Evolutionary conservation across 2,888 invertebrate genomes (phyloP).

Genomic region (Rotaria macrura): DNA sequence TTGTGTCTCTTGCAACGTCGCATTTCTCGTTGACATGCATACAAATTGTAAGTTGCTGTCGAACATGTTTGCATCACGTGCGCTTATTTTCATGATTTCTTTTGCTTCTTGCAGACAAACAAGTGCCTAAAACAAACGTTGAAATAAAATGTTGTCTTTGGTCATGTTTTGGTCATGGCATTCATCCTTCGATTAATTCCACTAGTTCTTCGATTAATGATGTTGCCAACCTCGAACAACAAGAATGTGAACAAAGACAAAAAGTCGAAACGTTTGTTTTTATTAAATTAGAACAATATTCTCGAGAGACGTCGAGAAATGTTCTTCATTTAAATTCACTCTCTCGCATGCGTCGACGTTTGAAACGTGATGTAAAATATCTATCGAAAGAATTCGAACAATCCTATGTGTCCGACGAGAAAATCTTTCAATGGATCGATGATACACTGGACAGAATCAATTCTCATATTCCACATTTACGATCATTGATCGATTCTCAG

Average conservation of each 20-base stretch:
- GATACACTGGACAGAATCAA: not conserved
- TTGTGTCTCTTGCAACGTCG: not conserved
- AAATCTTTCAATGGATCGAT: not conserved
- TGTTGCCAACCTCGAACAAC: too few relatives aligned
- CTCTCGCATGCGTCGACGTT: not conserved
- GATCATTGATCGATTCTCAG: not conserved
- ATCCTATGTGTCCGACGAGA: not conserved
- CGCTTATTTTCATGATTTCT: not conserved
- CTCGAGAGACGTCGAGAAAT: not conserved
- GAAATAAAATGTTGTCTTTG: not conserved
- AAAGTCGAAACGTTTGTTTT: not conserved
- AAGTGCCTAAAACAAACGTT: not conserved
- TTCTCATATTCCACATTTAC: not conserved
- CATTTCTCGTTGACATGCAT: not conserved
- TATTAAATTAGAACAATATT: slow-evolving; percentile 5
- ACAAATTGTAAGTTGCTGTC: not conserved
- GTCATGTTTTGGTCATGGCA: not conserved
- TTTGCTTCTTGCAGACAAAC: not conserved
- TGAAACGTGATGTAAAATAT: not conserved
- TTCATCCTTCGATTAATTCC: not conserved
- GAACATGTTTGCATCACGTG: not conserved
- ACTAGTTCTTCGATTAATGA: too few relatives aligned
- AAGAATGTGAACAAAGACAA: not conserved
- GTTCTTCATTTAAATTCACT: not conserved
- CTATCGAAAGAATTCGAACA: not conserved